Evolutionary conservation across 2,888 invertebrate species (phyloP).

Genomic region (Pedicia rivosa): DNA sequence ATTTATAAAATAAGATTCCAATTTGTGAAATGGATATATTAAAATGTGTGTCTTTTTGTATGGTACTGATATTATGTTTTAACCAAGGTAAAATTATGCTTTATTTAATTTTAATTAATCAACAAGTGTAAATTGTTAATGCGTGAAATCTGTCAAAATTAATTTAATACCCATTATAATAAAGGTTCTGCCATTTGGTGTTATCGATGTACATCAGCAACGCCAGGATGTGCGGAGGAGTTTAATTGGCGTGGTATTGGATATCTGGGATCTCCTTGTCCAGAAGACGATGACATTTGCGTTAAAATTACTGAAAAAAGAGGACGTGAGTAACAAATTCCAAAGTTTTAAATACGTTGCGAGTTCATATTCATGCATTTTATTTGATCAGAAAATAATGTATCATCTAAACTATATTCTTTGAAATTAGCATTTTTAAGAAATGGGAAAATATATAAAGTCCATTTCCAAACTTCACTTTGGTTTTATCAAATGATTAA

Average conservation of each 20-base stretch:
- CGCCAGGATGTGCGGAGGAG: conserved; percentile 71
- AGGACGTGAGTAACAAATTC: conserved; percentile 58
- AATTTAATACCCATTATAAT: conserved; percentile 7
- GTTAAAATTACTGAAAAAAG: conserved; percentile 75
- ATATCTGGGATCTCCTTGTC: conserved; percentile 65
- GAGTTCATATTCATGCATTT: too few relatives aligned
- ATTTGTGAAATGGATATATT: too few relatives aligned
- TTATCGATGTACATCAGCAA: conserved; percentile 76
- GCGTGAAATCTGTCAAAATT: too few relatives aligned
- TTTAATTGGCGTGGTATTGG: conserved; percentile 67
- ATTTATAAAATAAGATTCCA: too few relatives aligned
- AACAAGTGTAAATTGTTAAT: not conserved
- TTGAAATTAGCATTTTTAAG: too few relatives aligned
- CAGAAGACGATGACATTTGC: conserved; percentile 71
- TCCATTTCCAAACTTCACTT: not conserved
- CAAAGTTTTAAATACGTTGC: not conserved
- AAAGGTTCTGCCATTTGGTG: conserved; percentile 59
- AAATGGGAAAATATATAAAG: not conserved
- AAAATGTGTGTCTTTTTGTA: too few relatives aligned
- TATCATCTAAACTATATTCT: too few relatives aligned
- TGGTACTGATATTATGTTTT: too few relatives aligned
- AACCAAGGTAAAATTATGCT: too few relatives aligned
- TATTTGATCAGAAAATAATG: too few relatives aligned
- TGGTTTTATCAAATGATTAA: not conserved
- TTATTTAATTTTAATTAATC: too few relatives aligned